Evolutionary conservation across 2,113 vertebrate species (phyloP), one percentile per base, ranked within the genome.

Genomic region (Pteropus alecto): DNA sequence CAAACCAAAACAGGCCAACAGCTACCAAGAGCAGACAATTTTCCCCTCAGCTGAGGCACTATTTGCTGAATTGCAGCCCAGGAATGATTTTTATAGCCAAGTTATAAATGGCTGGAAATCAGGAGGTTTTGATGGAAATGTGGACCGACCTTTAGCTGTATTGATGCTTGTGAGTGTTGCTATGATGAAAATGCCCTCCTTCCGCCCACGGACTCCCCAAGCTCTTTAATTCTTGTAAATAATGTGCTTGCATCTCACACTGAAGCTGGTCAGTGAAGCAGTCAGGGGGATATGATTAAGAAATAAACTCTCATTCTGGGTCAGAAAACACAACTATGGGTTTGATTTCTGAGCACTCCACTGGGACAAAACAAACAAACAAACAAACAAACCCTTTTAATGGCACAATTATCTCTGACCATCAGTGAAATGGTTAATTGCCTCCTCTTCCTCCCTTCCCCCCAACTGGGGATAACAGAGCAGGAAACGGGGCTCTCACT

Each of bases 101-200:
- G 82, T 86, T 97, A 97, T 87, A 98, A 98, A 98, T 79, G 96
- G 46, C 87, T 98, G 94, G 96, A 97, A 98, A 97, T 94, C 87
- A 84, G 81, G 21, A 91, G 38, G 94, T 97, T 98, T 95, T 90
- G 95, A 96, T 94, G 93, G 95, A 98, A 98, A 96, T 97, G 81
- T 14, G 22, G 92, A 92, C 79, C 68, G 76, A 96, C 79, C n/a
- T 97, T 97, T 96, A 88, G 46, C 48, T 94, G 56, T 63, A 93
- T n/a, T 71, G 26, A 65, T 78, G 73, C 92, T 97, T 70, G 87
- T 70, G 87, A 98, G n/a, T 95, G 33, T 58, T 90, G 77, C 67
- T 90, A 76, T 94, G 97, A 89, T 92, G 91, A 94, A 98, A 85
- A 46, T 87, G 97, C 43, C 41, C 90, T 95, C 41, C 58, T 86